Evolutionary conservation across 2,888 invertebrate species (phyloP).

Genomic region (Spicauda simplicius): DNA sequence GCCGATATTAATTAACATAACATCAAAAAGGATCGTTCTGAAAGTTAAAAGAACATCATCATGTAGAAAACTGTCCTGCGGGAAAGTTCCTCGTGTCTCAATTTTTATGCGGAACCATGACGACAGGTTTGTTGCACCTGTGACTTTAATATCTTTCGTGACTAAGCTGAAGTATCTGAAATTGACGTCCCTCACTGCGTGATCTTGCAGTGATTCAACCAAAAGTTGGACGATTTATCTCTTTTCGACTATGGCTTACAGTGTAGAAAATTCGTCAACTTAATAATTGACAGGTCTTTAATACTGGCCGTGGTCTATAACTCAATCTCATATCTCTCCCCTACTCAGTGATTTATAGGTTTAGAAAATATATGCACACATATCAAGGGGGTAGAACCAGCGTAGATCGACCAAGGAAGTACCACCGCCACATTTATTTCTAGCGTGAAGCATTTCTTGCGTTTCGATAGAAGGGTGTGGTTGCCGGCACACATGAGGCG

Average conservation of each 20-base stretch:
- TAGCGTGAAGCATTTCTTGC: no score
- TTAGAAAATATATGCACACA: no score
- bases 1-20: no score
- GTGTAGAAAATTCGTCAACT: not conserved
- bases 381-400: no score
- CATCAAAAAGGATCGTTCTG: no score
- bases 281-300: not conserved
- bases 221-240: not conserved
- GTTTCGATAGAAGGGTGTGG: no score
- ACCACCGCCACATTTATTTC: no score
- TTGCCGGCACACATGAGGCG: no score
- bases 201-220: not conserved
- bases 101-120: not conserved
- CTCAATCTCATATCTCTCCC: not conserved
- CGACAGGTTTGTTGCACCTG: not conserved
- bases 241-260: not conserved
- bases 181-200: not conserved
- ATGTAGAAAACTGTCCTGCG: not conserved
- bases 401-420: no score
- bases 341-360: no score
- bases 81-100: not conserved
- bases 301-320: no score
- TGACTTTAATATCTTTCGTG: constrained; percentile 3
- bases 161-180: constrained; percentile 1
- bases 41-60: not conserved